Percentiles rank a stretch among this genome's conserved stretches.
Evolutionary conservation across 2,797 vertebrate species (phyloP).

Genomic region (Crenichthys baileyi): DNA sequence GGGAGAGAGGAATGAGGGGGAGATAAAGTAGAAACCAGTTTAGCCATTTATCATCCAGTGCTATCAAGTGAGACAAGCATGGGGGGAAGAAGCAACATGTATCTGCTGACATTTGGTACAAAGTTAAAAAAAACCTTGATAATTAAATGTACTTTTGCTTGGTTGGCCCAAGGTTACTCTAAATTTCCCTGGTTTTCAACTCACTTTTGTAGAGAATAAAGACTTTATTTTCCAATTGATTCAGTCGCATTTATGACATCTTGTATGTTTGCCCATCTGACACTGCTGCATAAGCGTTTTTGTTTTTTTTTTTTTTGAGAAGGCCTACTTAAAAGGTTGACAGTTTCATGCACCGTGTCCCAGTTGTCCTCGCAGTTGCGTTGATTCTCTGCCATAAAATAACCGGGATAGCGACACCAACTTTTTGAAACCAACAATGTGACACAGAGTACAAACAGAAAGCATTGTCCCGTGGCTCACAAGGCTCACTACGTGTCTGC

Average conservation of each 20-base stretch:
- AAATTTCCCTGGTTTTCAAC: background rate
- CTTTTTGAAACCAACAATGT: constrained; percentile 42
- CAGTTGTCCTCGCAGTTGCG: too few relatives aligned
- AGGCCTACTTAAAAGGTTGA: constrained; percentile 53
- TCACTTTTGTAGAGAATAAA: constrained; percentile 2
- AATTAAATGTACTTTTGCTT: constrained; percentile 7
- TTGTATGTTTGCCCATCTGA: constrained; percentile 3
- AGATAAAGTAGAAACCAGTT: constrained; percentile 53
- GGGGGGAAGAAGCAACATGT: constrained; percentile 39
- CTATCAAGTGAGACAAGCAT: constrained; percentile 51
- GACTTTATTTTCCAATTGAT: background rate
- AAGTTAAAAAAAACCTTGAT: constrained; percentile 1
- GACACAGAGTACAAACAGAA: constrained; percentile 31
- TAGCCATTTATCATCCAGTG: constrained; percentile 55
- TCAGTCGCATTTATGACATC: constrained; percentile 22
- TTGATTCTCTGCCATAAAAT: constrained; percentile 47
- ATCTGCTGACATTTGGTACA: constrained; percentile 10
- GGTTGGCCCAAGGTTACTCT: background rate
- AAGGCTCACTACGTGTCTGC: constrained; percentile 13
- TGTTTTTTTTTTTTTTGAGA: too few relatives aligned
- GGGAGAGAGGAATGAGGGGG: constrained; percentile 35
- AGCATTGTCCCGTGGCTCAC: constrained; percentile 49
- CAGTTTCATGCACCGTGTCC: too few relatives aligned
- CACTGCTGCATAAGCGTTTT: constrained; percentile 12
- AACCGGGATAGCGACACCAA: constrained; percentile 48